A percentile compares a stretch with the other conserved stretches of the same genome.
Evolutionary conservation across 2,113 vertebrate species (phyloP).

Genomic region (Melozone crissalis): DNA sequence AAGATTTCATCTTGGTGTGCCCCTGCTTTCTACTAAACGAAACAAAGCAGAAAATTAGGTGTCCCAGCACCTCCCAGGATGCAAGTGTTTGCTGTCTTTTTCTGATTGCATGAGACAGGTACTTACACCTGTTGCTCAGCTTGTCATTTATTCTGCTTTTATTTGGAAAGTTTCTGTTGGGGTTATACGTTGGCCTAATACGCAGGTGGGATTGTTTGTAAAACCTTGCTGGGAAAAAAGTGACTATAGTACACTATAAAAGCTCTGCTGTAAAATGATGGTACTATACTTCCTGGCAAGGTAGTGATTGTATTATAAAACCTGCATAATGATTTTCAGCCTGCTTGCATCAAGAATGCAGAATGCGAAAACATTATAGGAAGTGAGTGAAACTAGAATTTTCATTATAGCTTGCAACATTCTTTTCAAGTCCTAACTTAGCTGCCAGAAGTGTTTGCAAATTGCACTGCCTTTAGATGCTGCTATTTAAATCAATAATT

Average conservation of each 20-base stretch:
- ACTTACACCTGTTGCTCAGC: background rate
- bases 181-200: background rate
- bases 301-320: background rate
- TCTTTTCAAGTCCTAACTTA: background rate
- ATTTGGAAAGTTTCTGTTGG: background rate
- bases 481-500: slow-evolving; percentile 25
- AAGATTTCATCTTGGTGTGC: background rate
- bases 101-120: background rate
- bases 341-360: slow-evolving; percentile 2
- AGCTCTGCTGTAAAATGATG: background rate
- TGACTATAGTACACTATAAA: background rate
- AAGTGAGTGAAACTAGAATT: background rate
- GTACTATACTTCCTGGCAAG: background rate
- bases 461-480: background rate
- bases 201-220: background rate
- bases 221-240: background rate
- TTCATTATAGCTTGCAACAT: slow-evolving; percentile 16
- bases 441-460: slow-evolving; percentile 45
- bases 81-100: background rate
- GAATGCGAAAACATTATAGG: background rate
- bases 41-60: background rate
- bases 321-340: background rate
- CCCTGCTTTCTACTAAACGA: background rate
- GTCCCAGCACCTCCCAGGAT: background rate
- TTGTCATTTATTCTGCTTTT: background rate